These are phyloP conservation scores for Pipistrellus kuhlii DNA, from an alignment of 2,797 vertebrate species.

Conservation along the genomic window DNA sequence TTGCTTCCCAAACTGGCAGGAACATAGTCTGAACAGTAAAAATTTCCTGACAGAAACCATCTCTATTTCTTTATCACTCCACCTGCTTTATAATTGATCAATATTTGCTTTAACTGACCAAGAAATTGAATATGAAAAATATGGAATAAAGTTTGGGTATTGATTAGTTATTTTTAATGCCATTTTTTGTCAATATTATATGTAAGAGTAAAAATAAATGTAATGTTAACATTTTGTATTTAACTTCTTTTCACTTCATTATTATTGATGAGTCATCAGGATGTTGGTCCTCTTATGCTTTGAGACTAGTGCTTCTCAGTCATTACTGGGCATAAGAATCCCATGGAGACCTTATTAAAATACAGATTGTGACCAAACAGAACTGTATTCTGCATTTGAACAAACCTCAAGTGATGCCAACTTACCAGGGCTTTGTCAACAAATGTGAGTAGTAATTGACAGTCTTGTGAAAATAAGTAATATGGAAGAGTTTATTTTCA, in stretches of 20 bases:
- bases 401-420: fast-evolving
- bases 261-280: background rate
- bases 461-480: background rate
- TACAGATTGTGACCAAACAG: background rate
- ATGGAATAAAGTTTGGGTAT: background rate
- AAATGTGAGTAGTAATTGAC: background rate
- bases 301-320: background rate
- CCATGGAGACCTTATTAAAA: background rate
- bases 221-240: background rate
- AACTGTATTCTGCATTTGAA: background rate
- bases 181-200: background rate
- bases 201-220: background rate
- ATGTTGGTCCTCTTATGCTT: background rate
- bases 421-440: background rate
- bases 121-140: background rate
- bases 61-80: background rate
- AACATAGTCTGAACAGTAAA: background rate
- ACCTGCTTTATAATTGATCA: background rate
- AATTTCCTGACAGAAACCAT: fast-evolving
- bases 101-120: background rate
- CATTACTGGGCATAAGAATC: background rate
- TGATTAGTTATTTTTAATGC: background rate
- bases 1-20: background rate
- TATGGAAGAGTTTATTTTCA: background rate
- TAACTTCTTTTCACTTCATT: background rate